Evolutionary conservation across 2,113 vertebrate species (phyloP), one percentile per base, ranked within the genome.

Genomic region (Perca fluviatilis): DNA sequence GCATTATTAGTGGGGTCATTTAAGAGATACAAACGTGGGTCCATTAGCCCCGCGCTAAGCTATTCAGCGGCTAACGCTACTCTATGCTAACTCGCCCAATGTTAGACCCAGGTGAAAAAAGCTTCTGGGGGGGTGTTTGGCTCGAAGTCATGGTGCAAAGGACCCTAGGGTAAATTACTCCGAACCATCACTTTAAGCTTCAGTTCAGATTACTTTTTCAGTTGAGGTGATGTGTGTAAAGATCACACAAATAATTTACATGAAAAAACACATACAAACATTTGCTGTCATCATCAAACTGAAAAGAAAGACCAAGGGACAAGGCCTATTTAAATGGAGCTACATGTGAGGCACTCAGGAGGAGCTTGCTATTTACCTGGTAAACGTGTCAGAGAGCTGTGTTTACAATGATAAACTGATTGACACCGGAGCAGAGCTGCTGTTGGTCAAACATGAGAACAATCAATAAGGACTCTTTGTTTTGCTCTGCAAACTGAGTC

Each of bases 391-490:
- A 65, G 30, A 84, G 82, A 65, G 70, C 40, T 74, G 69, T 92
- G 85, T 93, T 89, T 82, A 86, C 86, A 56, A 61, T 86, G 82
- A 77, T 90, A 89, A 85, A 89, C 77, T 88, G 87, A 89, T 74
- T 86, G 86, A 91, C 88, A 89, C 75, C 6, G 36, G 83, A 63
- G 74, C 47, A 68, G 64, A 87, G 86, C 84, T 77, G 87, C 80
- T 86, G 86, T 86, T 90, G 91, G 90, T 90, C 90, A 93, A 92
- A 91, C 84, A 87, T 62, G 65, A 83, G 82, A 85, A 80, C 79
- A 92, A 91, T 95, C 90, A 90, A 91, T 89, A 80, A 49, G 68
- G 81, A 85, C 80, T 91, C 72, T 87, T 85, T 91, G 84, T 87
- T 91, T 93, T 88, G 87, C 72, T 87, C 51, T 36, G 72, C 77